Base-by-base conservation (phyloP, 30 jellyfish, hydroid and myxozoan genomes). In the Haliclystus octoradiatus region DNA sequence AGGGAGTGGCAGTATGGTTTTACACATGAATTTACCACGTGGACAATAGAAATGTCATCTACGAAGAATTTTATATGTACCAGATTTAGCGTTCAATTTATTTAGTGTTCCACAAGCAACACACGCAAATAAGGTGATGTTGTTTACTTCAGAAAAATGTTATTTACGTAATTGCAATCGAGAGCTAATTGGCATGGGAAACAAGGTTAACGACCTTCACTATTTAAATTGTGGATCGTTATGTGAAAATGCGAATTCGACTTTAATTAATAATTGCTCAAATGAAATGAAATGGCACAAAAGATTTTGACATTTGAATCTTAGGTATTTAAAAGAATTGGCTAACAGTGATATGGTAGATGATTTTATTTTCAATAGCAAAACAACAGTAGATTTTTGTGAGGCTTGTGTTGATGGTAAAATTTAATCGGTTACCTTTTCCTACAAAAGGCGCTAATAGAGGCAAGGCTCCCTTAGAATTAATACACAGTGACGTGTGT, bases 401-500 rank as follows among this genome's bases (percentile, higher is more conserved):
- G 78, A 79, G 26, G 52, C 78, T 2, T 66, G 85, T 47, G 50
- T 50, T 5, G 28, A 52, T 27, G 94, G 91, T 0, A 80, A 80
- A 34, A 80, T 62, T 13, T 28, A 33, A 40, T 19, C 57, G 19
- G 33, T 26, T 32, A 5, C 33, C 63, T 27, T 81, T 63, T 52
- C 87, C 87, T 34, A 52, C 50, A 1, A 1, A 62, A 32, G 92
- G 93, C 28, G 92, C 63, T 31, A 35, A 28, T 2, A 51, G 84
- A 61, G 50, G 86, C 0, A 47, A 27, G 26, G 75, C 52, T 12
- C 31, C 34, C 19, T 79, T 66, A 0, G 79, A 72, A 4, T 13
- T 73, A 31, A 69, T 81, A 0, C 84, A 73, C 53, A 63, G 84
- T 74, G 92, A 73, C 47, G 75, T 81, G 3, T 81, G 94, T 60